Evolutionary conservation across 2,113 vertebrate genomes (phyloP).

Genomic region (Rhipidura dahli): DNA sequence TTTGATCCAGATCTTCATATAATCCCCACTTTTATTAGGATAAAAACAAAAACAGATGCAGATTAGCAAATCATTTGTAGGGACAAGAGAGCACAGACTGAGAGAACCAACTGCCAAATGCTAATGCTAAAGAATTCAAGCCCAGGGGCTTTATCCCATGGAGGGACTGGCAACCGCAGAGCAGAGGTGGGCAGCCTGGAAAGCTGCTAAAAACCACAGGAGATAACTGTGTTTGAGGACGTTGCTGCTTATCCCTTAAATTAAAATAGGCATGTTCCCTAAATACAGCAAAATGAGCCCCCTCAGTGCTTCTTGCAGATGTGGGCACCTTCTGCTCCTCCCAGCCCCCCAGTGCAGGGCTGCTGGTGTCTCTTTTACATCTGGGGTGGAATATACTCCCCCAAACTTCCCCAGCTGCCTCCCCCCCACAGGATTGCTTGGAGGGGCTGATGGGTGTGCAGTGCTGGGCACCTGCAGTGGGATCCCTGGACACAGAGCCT

Average conservation of each 20-base stretch:
- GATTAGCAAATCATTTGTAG: constrained; percentile 13
- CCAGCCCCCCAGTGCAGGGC: fast-evolving
- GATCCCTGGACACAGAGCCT: fast-evolving
- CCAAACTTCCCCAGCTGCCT: background rate
- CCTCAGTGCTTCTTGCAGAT: fast-evolving
- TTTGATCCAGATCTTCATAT: background rate
- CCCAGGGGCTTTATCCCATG: constrained; percentile 3
- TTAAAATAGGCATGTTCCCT: background rate
- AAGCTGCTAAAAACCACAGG: background rate
- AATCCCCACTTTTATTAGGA: constrained; percentile 9
- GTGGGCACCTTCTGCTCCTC: background rate
- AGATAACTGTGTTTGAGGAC: background rate
- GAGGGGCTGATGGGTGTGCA: background rate
- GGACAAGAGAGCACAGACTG: background rate
- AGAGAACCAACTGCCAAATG: background rate
- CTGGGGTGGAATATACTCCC: background rate
- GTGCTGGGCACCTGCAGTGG: background rate
- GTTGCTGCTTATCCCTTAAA: background rate
- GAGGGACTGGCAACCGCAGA: background rate
- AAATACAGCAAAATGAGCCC: background rate
- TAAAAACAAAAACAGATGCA: constrained; percentile 49
- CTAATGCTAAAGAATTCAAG: constrained; percentile 17
- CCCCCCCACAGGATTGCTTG: fast-evolving
- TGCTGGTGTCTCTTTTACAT: fast-evolving
- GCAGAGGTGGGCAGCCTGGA: background rate